Conservation (phyloP, 2,888 invertebrate species). For the Cyrtodaria siliqua region DNA sequence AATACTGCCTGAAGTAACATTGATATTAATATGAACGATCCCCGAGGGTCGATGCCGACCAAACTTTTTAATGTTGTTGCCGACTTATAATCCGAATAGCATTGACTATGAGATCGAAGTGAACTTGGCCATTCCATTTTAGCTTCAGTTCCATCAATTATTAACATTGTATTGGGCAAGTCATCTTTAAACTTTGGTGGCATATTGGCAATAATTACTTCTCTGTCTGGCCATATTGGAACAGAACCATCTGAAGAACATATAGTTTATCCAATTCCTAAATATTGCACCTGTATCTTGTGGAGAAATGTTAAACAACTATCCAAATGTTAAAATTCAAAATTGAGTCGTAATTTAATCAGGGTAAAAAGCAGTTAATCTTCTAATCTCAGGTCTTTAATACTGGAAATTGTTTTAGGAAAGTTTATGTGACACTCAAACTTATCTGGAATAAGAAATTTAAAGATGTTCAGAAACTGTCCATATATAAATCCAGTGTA, state of each 20-base stretch:
- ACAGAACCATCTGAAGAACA: constrained; percentile 54
- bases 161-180: constrained; percentile 49
- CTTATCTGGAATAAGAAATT: no score
- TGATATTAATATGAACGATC: constrained; percentile 49
- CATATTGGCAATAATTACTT: constrained; percentile 42
- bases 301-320: constrained; percentile 31
- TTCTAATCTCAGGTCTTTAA: constrained; percentile 17
- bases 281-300: constrained; percentile 49
- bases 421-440: no score
- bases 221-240: constrained; percentile 47
- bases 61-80: constrained; percentile 54
- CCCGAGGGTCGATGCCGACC: constrained; percentile 54
- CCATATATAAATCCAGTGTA: constrained; percentile 35
- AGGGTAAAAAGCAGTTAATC: constrained; percentile 48
- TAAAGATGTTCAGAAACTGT: constrained; percentile 36
- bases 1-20: constrained; percentile 38
- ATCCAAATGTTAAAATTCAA: constrained; percentile 44
- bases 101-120: constrained; percentile 48
- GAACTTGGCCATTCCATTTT: constrained; percentile 44
- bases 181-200: constrained; percentile 46
- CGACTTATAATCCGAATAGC: constrained; percentile 65
- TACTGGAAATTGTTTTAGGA: constrained; percentile 12
- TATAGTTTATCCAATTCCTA: constrained; percentile 45
- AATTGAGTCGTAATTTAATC: constrained; percentile 36
- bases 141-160: constrained; percentile 59